These are phyloP conservation scores for Caenorhabditis afra DNA, from an alignment of 2,888 invertebrate species.

Conservation along the genomic window DNA sequence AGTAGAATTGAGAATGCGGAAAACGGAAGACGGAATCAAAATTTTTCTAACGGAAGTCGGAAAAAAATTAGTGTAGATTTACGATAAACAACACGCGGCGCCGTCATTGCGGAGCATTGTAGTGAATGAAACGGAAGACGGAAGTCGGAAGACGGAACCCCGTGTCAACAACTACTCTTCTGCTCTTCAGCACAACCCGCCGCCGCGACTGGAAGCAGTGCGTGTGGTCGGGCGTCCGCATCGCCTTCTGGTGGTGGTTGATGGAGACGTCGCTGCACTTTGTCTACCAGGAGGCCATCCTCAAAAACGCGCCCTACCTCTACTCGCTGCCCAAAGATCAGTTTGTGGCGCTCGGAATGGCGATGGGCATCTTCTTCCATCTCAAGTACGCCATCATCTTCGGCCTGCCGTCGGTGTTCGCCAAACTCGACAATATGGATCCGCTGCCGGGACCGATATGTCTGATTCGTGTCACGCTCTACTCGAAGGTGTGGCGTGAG, in stretches of 20 bases:
- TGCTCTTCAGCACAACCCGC: slow-evolving; percentile 49
- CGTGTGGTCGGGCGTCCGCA: slow-evolving; percentile 69
- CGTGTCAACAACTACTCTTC: no score
- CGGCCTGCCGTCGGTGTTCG: slow-evolving; percentile 81
- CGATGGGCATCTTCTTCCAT: slow-evolving; percentile 82
- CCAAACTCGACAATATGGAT: slow-evolving; percentile 81
- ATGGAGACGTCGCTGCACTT: slow-evolving; percentile 80
- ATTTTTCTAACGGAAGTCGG: no score
- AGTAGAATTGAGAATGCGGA: no score
- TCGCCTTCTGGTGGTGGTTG: slow-evolving; percentile 81
- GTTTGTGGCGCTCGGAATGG: slow-evolving; percentile 79
- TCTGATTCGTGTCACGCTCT: slow-evolving; percentile 82
- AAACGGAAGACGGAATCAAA: no score
- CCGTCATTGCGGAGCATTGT: no score
- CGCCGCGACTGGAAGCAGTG: slow-evolving; percentile 67
- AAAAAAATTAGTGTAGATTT: no score
- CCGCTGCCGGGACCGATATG: slow-evolving; percentile 82
- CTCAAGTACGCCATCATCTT: slow-evolving; percentile 82
- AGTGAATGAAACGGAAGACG: no score
- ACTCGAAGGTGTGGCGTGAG: slow-evolving; percentile 82
- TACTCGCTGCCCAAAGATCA: slow-evolving; percentile 75
- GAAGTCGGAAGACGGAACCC: no score
- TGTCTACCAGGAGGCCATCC: slow-evolving; percentile 81
- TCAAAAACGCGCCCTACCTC: slow-evolving; percentile 65
- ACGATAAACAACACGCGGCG: no score